phyloP scores from a whole-genome alignment of 2,113 vertebrate species.

The Brachyistius frenatus region DNA sequence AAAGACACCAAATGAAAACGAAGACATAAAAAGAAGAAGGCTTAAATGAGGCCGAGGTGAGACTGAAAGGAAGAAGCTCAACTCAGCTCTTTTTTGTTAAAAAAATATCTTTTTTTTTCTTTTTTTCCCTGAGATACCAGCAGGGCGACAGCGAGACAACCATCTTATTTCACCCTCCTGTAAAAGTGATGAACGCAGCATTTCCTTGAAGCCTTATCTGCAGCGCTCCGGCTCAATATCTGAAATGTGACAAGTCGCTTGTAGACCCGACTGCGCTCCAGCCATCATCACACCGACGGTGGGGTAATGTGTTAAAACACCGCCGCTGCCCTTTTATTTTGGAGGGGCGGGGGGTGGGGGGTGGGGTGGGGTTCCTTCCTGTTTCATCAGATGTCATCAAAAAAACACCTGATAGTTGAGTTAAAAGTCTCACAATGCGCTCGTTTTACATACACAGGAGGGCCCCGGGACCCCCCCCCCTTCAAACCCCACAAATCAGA shows the following conservation, averaged over 20 bases:
- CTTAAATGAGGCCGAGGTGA: conserved; percentile 2
- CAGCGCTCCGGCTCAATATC: conserved; percentile 53
- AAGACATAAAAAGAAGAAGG: neutral
- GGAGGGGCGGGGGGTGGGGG: neutral
- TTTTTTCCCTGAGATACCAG: conserved; percentile 24
- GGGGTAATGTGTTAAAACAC: conserved; percentile 48
- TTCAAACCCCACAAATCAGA: conserved; percentile 61
- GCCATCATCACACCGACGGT: conserved; percentile 46
- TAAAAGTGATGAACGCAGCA: conserved; percentile 62
- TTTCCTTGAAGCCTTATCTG: conserved; percentile 71
- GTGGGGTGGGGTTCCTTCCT: neutral
- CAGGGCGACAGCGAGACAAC: conserved; percentile 43
- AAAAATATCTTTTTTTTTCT: conserved; percentile 1
- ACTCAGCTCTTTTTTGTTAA: neutral
- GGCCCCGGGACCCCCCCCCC: conserved; percentile 50
- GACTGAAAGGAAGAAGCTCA: conserved; percentile 24
- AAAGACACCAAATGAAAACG: neutral
- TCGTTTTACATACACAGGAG: conserved; percentile 29
- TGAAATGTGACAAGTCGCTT: conserved; percentile 43
- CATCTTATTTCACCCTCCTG: conserved; percentile 49
- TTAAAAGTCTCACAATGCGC: conserved; percentile 25
- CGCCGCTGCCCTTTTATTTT: neutral
- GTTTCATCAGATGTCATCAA: conserved; percentile 38
- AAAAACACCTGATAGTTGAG: conserved; percentile 31
- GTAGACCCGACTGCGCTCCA: conserved; percentile 5